phyloP scores from a whole-genome alignment of 1,140 invertebrate species.

The Caerostris extrusa region DNA sequence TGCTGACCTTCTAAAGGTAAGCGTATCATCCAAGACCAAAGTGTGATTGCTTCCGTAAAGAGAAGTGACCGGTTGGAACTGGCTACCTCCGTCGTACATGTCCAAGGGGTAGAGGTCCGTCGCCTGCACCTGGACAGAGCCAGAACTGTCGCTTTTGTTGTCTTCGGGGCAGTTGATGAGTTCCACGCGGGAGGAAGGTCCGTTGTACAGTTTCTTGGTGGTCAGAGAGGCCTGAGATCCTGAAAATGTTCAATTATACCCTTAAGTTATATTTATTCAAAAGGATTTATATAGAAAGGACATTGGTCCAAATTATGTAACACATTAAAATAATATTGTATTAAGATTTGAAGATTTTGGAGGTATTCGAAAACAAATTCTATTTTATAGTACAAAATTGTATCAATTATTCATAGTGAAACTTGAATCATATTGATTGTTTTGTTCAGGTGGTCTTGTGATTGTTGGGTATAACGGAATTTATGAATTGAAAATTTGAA shows the following conservation, averaged over 20 bases:
- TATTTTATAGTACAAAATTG: no score
- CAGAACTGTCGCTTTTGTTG: conserved; percentile 71
- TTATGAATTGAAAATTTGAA: no score
- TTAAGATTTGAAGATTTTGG: no score
- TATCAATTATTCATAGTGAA: no score
- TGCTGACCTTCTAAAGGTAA: conserved; percentile 68
- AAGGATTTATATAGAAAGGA: no score
- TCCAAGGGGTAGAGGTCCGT: conserved; percentile 79
- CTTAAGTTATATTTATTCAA: no score
- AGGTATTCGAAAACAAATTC: no score
- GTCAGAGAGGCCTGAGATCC: conserved; percentile 77
- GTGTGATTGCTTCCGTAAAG: conserved; percentile 75
- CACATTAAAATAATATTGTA: no score
- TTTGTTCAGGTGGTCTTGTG: no score
- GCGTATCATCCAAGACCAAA: conserved; percentile 70
- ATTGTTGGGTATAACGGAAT: no score
- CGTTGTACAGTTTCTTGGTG: conserved; percentile 65
- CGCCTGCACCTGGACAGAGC: conserved; percentile 79
- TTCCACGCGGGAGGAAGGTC: conserved; percentile 38
- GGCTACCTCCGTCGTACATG: conserved; percentile 78
- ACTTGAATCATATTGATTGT: no score
- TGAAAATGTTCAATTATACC: neutral
- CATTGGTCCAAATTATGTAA: no score
- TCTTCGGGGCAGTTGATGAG: conserved; percentile 74
- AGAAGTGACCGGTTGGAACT: conserved; percentile 72